Conservation (phyloP, 2,113 vertebrate species). For the Silurus meridionalis region DNA sequence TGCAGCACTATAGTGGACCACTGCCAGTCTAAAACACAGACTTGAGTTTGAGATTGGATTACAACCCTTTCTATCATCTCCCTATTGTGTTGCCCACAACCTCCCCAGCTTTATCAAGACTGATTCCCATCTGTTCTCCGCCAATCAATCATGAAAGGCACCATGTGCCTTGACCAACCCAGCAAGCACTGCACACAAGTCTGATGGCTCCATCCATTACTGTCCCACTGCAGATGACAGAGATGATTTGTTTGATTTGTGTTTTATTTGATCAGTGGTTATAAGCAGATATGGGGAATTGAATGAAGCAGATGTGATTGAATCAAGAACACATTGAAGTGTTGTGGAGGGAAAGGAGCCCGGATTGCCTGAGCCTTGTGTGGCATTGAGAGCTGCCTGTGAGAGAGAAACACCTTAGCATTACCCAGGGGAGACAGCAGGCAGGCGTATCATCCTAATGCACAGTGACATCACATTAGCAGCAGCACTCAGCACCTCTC, state of each 20-base stretch:
- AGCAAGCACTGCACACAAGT: not conserved
- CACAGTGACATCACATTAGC: slow-evolving; percentile 73
- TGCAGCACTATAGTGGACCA: not conserved
- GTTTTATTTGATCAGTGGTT: slow-evolving; percentile 53
- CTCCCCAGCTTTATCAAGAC: slow-evolving; percentile 43
- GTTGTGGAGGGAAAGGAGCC: slow-evolving; percentile 28
- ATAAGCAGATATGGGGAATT: slow-evolving; percentile 51
- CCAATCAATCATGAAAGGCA: slow-evolving; percentile 36
- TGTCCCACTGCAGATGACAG: slow-evolving; percentile 41
- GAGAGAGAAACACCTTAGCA: slow-evolving; percentile 47
- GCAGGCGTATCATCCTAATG: slow-evolving; percentile 64
- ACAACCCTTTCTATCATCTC: slow-evolving; percentile 23
- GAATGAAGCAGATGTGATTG: slow-evolving; percentile 53
- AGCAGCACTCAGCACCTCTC: slow-evolving; percentile 61
- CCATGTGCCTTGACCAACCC: slow-evolving; percentile 14
- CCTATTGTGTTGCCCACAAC: slow-evolving; percentile 19
- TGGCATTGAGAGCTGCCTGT: slow-evolving; percentile 26
- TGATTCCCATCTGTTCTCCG: slow-evolving; percentile 38
- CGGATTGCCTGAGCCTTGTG: slow-evolving; percentile 13
- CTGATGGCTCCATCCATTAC: slow-evolving; percentile 49
- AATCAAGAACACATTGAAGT: slow-evolving; percentile 37
- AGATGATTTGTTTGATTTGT: slow-evolving; percentile 43
- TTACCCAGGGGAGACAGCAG: slow-evolving; percentile 44
- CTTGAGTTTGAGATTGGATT: slow-evolving; percentile 21
- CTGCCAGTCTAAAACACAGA: slow-evolving; percentile 19